Evolutionary conservation across 2,888 invertebrate species (phyloP).

Genomic region (Aradus depressus): DNA sequence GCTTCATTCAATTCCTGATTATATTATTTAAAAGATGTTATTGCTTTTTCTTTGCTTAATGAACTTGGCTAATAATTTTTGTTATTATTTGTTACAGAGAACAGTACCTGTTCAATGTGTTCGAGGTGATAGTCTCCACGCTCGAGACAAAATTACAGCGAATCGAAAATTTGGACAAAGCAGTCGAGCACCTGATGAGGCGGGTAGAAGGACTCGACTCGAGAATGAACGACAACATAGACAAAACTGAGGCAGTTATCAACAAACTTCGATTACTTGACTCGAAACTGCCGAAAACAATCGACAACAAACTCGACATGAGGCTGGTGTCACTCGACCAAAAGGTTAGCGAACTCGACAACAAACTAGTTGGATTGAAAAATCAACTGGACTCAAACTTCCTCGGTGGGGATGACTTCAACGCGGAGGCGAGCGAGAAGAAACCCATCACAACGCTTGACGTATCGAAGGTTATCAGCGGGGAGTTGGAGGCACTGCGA

Average conservation of each 20-base stretch:
- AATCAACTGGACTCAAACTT: slow-evolving; percentile 75
- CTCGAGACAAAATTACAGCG: slow-evolving; percentile 76
- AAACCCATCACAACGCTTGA: slow-evolving; percentile 72
- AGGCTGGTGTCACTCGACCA: slow-evolving; percentile 63
- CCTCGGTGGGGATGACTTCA: slow-evolving; percentile 68
- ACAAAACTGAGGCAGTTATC: slow-evolving; percentile 73
- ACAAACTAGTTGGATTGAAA: slow-evolving; percentile 63
- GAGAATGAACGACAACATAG: slow-evolving; percentile 69
- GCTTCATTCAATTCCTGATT: too few relatives aligned
- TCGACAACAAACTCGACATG: slow-evolving; percentile 47
- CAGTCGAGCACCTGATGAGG: slow-evolving; percentile 75
- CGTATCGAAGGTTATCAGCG: slow-evolving; percentile 70
- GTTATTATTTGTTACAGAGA: slow-evolving; percentile 54
- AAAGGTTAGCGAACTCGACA: slow-evolving; percentile 73
- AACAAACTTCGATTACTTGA: slow-evolving; percentile 63
- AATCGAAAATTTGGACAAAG: slow-evolving; percentile 78
- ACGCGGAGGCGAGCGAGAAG: slow-evolving; percentile 77
- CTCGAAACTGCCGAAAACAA: slow-evolving; percentile 50
- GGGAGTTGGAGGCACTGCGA: slow-evolving; percentile 67
- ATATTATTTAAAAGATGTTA: too few relatives aligned
- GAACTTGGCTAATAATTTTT: not conserved
- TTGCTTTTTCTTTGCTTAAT: too few relatives aligned
- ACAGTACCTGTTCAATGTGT: slow-evolving; percentile 77
- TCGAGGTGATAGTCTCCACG: slow-evolving; percentile 81
- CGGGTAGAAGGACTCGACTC: slow-evolving; percentile 72